Base-by-base conservation (phyloP, 2,888 invertebrate genomes). In the Pterostichus niger region DNA sequence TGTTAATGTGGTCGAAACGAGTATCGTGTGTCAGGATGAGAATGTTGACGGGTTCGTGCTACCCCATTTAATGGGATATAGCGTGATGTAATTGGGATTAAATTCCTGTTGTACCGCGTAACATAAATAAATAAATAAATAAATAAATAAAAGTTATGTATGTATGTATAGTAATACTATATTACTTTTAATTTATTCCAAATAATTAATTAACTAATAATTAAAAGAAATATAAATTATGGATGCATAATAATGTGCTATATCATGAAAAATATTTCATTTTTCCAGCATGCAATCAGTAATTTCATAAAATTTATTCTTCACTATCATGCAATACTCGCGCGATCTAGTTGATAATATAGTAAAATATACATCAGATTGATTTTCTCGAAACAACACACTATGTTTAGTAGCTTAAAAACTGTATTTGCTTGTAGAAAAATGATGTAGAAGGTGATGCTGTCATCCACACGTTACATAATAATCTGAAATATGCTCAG, bases 271-370 rank as follows among this genome's bases (percentile, higher is more conserved):
- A 59, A 59, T 59, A 24, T 59, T 59, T 5, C 17, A 24, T 24
- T 24, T 24, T 24, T 3, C 24, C 15, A 56, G 17, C 17, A 59
- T 24, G 59, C 15, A 15, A 54, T 54, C 13, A 54, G 15, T 31
- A 24, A 59, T 59, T 59, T 24, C 59, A 59, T 24, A 59, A 59
- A n/a, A 31, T 59, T 24, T 59, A 59, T 59, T 59, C 31, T 59
- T 59, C 7, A 59, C 10, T 5, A 31, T 11, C 24, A 59, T 59
- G 59, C 59, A 59, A 59, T 59, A 59, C 31, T 59, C 24, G 11
- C 11, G 31, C 59, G 31, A 59, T 59, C 40, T 9, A 40, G 24
- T 31, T 31, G 59, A 59, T 59, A 31, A 40, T 40, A 6, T 40
- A 40, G 40, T 2, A 40, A 40, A 40, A 40, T 40, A 40, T 0